phyloP scores from a whole-genome alignment of 1,140 invertebrate species.

The Hormaphis cornu region DNA sequence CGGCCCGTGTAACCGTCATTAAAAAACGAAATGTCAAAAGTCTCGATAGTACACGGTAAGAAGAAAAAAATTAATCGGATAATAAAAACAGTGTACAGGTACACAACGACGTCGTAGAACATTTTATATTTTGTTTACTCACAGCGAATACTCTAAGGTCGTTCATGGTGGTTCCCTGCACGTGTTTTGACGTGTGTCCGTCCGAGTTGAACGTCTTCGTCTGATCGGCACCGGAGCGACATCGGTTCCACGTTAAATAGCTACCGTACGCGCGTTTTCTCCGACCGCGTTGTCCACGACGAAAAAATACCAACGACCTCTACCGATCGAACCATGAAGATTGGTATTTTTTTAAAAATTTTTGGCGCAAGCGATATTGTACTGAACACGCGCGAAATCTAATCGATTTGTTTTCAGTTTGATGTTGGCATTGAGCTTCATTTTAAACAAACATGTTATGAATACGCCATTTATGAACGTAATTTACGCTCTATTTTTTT shows the following conservation, averaged over 20 bases:
- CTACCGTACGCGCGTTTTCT: constrained; percentile 6
- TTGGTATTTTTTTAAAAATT: not conserved
- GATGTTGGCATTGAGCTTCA: too few relatives aligned
- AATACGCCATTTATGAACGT: too few relatives aligned
- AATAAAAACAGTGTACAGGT: too few relatives aligned
- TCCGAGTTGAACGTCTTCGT: constrained; percentile 22
- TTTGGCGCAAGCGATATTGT: not conserved
- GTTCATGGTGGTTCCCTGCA: not conserved
- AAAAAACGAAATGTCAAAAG: too few relatives aligned
- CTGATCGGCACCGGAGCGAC: constrained; percentile 1
- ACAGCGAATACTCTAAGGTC: not conserved
- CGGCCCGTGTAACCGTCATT: too few relatives aligned
- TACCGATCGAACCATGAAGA: constrained; percentile 5
- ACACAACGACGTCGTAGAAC: not conserved
- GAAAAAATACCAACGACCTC: constrained; percentile 22
- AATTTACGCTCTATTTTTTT: too few relatives aligned
- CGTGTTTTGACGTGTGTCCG: not conserved
- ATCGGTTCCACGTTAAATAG: constrained; percentile 19
- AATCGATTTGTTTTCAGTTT: constrained; percentile 3
- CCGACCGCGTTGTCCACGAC: constrained; percentile 10
- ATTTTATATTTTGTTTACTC: not conserved
- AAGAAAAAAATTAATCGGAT: too few relatives aligned
- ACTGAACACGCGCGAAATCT: not conserved
- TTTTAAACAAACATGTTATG: too few relatives aligned
- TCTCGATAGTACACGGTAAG: too few relatives aligned